These are phyloP conservation scores for Adineta ricciae DNA, from an alignment of 2,888 invertebrate species.

Conservation along the genomic window DNA sequence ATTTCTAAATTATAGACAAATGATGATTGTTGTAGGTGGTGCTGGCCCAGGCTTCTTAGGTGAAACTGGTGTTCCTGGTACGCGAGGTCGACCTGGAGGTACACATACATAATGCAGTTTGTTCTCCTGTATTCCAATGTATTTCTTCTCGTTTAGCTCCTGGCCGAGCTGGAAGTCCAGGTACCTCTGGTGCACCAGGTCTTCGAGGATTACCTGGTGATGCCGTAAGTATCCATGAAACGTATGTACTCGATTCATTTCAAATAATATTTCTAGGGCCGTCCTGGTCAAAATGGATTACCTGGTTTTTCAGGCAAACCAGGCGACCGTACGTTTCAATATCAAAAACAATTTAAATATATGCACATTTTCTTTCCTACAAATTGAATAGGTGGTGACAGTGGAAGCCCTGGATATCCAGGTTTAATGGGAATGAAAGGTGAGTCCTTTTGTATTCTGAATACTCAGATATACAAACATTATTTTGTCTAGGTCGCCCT, in stretches of 20 bases:
- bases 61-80: not conserved
- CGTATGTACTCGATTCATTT: not conserved
- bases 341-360: not conserved
- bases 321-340: not conserved
- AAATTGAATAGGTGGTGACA: not conserved
- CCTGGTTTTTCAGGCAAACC: not conserved
- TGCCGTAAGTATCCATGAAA: not conserved
- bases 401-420: not conserved
- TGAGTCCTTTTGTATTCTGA: not conserved
- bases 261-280: not conserved
- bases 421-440: not conserved
- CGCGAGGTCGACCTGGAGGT: not conserved
- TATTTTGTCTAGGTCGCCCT: not conserved
- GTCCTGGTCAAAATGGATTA: not conserved
- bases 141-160: not conserved
- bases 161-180: not conserved
- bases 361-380: not conserved
- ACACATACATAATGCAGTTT: not conserved
- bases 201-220: not conserved
- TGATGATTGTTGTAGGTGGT: not conserved
- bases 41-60: not conserved
- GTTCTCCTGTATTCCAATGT: not conserved
- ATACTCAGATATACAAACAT: too few relatives aligned
- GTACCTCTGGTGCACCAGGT: not conserved
- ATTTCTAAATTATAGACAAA: not conserved